Evolutionary conservation across 2,113 vertebrate species (phyloP), one percentile per base, ranked within the genome.

Genomic region (Cacatua alba): DNA sequence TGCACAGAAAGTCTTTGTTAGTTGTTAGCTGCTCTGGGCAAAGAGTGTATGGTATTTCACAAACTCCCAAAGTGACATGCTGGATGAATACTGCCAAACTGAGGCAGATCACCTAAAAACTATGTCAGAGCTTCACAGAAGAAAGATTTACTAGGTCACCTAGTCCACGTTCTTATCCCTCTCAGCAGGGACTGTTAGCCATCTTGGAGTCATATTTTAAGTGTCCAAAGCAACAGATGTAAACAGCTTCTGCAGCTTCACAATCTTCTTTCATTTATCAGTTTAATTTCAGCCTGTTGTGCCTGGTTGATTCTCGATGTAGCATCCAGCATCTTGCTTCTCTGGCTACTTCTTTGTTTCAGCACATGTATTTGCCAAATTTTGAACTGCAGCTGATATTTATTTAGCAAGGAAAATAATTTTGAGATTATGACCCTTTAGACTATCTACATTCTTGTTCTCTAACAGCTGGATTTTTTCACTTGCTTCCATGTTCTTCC

Each of bases 381-480:
- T 94, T 86, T 78, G 64, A 88, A 74, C 35, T 63, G 51, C 55
- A 88, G 79, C 55, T 83, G 75, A 89, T 85, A 74, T 64, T 93
- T 95, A 82, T 93, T 76, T 86, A 71, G 20, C 8, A 11, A 80
- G 9, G n/a, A 90, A 91, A 95, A 90, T 62, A 67, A 43, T 70
- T 74, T 70, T 85, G 51, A 90, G 14, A 86, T 71, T 93, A 59
- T 78, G 64, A 86, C 13, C 20, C 25, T 21, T 80, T 79, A 60
- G 55, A 60, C 14, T 74, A 77, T 68, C 26, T 60, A 70, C 46
- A 60, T 17, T 68, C 23, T 88, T 59, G 5, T 69, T 93, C 60
- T 59, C 5, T 48, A 78, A 75, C 91, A 88, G 43, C 25, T 86
- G 76, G 18, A 68, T 80, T 92, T 86, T 83, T 48, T 88, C 51